Base-by-base conservation (phyloP, 1,140 invertebrate genomes). In the Pseudomyrmex sp. region DNA sequence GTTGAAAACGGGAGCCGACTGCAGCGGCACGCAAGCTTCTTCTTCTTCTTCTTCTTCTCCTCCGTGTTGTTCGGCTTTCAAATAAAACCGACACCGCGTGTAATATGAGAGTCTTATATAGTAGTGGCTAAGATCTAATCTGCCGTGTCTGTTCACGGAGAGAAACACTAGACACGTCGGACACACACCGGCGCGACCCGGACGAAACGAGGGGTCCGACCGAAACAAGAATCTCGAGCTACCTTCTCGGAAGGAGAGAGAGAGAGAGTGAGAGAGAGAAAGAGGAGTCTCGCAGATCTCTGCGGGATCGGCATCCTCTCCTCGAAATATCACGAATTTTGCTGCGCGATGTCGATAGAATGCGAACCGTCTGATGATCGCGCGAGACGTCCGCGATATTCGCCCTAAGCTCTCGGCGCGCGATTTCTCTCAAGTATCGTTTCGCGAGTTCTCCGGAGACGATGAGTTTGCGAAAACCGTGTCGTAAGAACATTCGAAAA, bases 111-210 rank as follows among this genome's bases (percentile, higher is more conserved):
- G 87, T 92, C 90, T 93, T 89, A 89, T 91, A 90, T 93, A 91
- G 92, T 91, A 93, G 92, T 93, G 89, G 83, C 89, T 91, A 89
- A 93, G 93, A 93, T 93, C 90, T 93, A 93, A 93, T 93, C 93
- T 93, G 85, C 87, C 87, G 89, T 91, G 91, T 91, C 92, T 91
- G 90, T 93, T 89, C 90, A 85, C 90, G 86, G 90, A 88, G 35
- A 91, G 92, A 92, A 92, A 93, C 92, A 92, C 91, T 93, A 93
- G 91, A 92, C 92, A 92, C 89, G 87, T 80, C 80, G 83, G 84
- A 87, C 88, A 83, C 87, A 83, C 87, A 10, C 50, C 79, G 79
- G 80, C 77, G 61, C 46, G 79, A 85, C 79, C 66, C 76, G 69
- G 83, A 44, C 66, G 54, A 79, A 88, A 89, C 85, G 88, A 35